phyloP scores from a whole-genome alignment of 2,113 vertebrate species.

The Cyprinodon brontotheroides region DNA sequence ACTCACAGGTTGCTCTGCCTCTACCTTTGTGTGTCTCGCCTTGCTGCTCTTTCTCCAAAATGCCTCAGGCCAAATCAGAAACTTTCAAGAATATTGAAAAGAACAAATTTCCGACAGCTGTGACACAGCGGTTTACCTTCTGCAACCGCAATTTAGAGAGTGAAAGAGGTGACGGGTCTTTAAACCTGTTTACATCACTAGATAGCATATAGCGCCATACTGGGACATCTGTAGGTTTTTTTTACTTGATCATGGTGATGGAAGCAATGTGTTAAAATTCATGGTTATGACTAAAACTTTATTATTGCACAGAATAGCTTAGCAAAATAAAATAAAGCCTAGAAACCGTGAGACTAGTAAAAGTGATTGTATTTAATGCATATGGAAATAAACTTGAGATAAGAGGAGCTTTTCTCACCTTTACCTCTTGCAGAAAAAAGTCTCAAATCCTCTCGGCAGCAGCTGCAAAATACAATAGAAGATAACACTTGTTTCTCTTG shows the following conservation, averaged over 20 bases:
- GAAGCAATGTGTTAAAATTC: not conserved
- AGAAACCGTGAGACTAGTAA: not conserved
- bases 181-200: not conserved
- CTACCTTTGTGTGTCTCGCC: slow-evolving; percentile 19
- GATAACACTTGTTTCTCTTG: too few relatives aligned
- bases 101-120: not conserved
- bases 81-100: slow-evolving; percentile 6
- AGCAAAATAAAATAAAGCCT: not conserved
- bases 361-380: not conserved
- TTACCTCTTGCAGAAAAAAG: too few relatives aligned
- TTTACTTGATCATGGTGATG: not conserved
- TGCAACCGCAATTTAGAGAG: not conserved
- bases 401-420: not conserved
- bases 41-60: not conserved
- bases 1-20: slow-evolving; percentile 49
- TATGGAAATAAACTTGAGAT: not conserved
- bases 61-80: not conserved
- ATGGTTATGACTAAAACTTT: not conserved
- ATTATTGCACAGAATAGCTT: not conserved
- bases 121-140: not conserved
- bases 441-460: too few relatives aligned
- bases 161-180: not conserved
- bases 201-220: not conserved
- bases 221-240: not conserved
- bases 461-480: too few relatives aligned